Evolutionary conservation across 2,797 vertebrate species (phyloP), one percentile per base, ranked within the genome.

Genomic region (Peromyscus attwateri): DNA sequence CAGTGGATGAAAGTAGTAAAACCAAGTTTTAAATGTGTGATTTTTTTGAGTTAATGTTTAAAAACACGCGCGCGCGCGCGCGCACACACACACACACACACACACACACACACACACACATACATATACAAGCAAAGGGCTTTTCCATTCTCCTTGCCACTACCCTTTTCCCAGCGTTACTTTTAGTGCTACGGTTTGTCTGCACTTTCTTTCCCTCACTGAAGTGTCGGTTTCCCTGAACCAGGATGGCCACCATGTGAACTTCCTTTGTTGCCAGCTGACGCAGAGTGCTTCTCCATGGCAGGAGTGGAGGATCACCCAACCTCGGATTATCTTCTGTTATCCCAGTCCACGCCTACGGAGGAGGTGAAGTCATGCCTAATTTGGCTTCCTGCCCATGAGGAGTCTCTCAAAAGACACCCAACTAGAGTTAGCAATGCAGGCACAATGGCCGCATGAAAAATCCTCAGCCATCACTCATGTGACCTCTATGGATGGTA

Each of bases 191-290:
- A 40, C 29, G 60, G 29, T 90, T 84, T 92, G 83, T 66, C 52
- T 80, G 64, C 55, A 11, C 77, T 91, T 93, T 91, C 77, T 91
- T 93, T 91, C 57, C 31, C 34, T 95, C 76, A 64, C 34, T 4
- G 12, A 43, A 71, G 62, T 3, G 1, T 52, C 37, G 31, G 5
- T 66, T 64, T 62, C 60, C 14, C 8, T 2, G 64, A 70, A 43
- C 37, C 37, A 66, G 43, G 52, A 9, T 57, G 55, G 49, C 8
- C 52, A 34, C 55, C 70, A 2, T 2, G 40, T 43, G 60, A 66
- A 3, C 27, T 71, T 96, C 76, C 43, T 92, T 37, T 55, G 71
- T 27, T 37, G 64, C 40, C 27, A 13, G 1, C 10, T 73, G 85
- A 40, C 46, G 76, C n/a, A 11, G 46, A 87, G 66, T 19, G 12